Evolutionary conservation across 2,888 invertebrate species (phyloP).

Genomic region (Eulithis testata): DNA sequence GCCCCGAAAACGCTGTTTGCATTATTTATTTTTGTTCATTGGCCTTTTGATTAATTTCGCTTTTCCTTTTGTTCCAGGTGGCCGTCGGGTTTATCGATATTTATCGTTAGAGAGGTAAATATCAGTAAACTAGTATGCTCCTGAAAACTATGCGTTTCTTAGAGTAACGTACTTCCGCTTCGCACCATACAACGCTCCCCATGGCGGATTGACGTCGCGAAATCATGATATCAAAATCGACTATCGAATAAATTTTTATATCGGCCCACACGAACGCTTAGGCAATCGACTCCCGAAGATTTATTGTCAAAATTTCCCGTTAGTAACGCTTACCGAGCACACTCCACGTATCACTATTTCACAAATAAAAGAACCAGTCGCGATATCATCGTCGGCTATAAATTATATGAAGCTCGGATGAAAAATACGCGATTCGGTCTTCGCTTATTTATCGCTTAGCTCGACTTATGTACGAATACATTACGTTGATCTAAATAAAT

Average conservation of each 20-base stretch:
- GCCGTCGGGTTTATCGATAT: conserved; percentile 73
- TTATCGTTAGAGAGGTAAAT: conserved; percentile 60
- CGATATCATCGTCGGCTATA: conserved; percentile 83
- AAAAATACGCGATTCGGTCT: conserved; percentile 80
- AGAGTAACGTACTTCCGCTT: conserved; percentile 52
- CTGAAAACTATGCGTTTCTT: conserved; percentile 39
- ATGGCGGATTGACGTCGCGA: conserved; percentile 62
- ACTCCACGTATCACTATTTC: conserved; percentile 83
- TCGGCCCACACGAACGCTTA: conserved; percentile 82
- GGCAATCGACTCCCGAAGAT: conserved; percentile 82
- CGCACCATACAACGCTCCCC: conserved; percentile 44
- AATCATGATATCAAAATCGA: conserved; percentile 80
- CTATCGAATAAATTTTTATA: conserved; percentile 78
- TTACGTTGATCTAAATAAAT: conserved; percentile 72
- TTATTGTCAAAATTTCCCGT: conserved; percentile 84
- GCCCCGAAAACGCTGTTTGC: conserved; percentile 41
- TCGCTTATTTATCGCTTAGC: conserved; percentile 78
- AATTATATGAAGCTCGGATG: conserved; percentile 81
- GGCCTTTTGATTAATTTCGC: conserved; percentile 84
- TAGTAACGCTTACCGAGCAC: conserved; percentile 83
- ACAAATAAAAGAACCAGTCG: conserved; percentile 84
- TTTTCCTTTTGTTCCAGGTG: conserved; percentile 85
- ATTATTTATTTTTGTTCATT: conserved; percentile 69
- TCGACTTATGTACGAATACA: conserved; percentile 74
- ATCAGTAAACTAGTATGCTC: conserved; percentile 36